Percentiles rank a stretch among this genome's conserved stretches.
These are phyloP conservation scores for Myzus persicae DNA, from an alignment of 1,140 invertebrate species.

Conservation along the genomic window DNA sequence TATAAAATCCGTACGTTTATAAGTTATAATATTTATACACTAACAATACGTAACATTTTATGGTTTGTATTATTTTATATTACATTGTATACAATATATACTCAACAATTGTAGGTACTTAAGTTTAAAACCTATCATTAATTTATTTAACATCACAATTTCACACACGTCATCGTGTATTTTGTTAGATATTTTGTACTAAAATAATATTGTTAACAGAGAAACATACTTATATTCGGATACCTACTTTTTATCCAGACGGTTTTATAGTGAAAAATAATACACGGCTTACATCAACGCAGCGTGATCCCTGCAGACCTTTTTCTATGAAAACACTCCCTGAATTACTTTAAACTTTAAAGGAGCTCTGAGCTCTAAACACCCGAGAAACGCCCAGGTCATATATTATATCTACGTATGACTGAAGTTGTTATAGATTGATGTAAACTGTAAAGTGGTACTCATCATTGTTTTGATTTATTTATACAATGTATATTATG, in stretches of 20 bases:
- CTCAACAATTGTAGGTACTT: no score
- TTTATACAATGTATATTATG: no score
- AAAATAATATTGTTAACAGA: background rate
- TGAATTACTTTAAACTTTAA: background rate
- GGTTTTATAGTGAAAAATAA: background rate
- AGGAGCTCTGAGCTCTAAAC: background rate
- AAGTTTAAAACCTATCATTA: background rate
- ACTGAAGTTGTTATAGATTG: no score
- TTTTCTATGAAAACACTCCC: background rate
- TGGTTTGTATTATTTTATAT: no score
- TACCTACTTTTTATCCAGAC: background rate
- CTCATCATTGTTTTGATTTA: no score
- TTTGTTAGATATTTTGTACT: background rate
- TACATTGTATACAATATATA: no score
- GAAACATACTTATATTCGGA: background rate
- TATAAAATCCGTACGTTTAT: background rate
- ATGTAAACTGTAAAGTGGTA: no score
- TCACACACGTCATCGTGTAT: background rate
- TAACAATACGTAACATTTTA: background rate
- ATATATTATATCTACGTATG: no score
- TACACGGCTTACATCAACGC: background rate
- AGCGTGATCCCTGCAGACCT: background rate
- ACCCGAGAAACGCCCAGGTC: background rate
- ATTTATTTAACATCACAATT: background rate
- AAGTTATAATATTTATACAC: background rate